Evolutionary conservation across 2,113 vertebrate species (phyloP), one percentile per base, ranked within the genome.

Genomic region (Corythaeola cristata): DNA sequence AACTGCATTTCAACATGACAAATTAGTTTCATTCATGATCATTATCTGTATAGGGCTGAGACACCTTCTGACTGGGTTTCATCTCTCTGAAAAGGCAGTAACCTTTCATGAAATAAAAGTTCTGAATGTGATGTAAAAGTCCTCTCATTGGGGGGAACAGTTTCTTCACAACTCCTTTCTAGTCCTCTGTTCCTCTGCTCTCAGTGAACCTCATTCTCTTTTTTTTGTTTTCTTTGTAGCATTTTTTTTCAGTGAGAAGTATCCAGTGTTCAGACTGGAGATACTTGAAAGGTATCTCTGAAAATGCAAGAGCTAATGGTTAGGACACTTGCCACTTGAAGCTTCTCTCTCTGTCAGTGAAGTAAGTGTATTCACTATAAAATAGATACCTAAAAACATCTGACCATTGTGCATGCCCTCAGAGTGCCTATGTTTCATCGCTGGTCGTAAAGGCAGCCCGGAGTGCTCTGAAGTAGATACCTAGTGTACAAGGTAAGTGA

Each of bases 1-100:
- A 93, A 15, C 73, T 84, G 47, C 32, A 86, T 95, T 97, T 96
- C 75, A 85, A 77, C 39, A 16, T 84, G 75, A 89, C 63, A 96
- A 81, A 90, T 62, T 55, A 20, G 21, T 91, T 95, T 95, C 24
- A 55, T 90, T 93, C 58, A 63, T 27, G 1, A n/a, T 89, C 85
- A 82, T 85, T 66, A n/a, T 90, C 71, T 90, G 28, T 53, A 39
- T 4, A 92, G 71, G 14, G 47, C 21, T 28, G 52, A 96, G 79
- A 63, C 41, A 74, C 73, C 47, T 63, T 96, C 74, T 16, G 11
- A 18, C 16, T 78, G 39, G 23, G 50, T 89, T 91, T 91, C n/a
- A 79, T 85, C 85, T 95, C 78, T 83, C 74, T 93, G 89, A 93
- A 95, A 93, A 90, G 56, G 19, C 58, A 66, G 37, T 79, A 82